A percentile compares a stretch with the other conserved stretches of the same genome.
These are phyloP conservation scores for Dicranocentrus wangi DNA, from an alignment of 2,888 invertebrate species.

Conservation along the genomic window DNA sequence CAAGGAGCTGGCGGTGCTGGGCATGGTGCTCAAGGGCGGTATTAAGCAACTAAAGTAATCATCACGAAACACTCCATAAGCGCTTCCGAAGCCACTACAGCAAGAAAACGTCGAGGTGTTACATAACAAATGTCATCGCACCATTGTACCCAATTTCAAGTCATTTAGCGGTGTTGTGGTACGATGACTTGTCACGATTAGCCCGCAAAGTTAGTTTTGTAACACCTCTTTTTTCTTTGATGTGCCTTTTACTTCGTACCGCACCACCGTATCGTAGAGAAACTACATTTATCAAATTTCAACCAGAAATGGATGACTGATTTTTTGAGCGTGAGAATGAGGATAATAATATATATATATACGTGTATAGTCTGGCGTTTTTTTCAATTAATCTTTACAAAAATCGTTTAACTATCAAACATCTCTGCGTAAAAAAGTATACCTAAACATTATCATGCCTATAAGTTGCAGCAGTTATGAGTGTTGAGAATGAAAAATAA, in stretches of 20 bases:
- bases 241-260: slow-evolving; percentile 14
- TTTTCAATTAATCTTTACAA: slow-evolving; percentile 27
- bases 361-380: background rate
- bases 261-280: slow-evolving; percentile 7
- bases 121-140: slow-evolving; percentile 23
- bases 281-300: background rate
- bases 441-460: too few species aligned
- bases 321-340: slow-evolving; percentile 52
- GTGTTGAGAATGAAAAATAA: too few species aligned
- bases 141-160: background rate
- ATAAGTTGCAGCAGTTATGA: too few species aligned
- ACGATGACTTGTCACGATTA: slow-evolving; percentile 11
- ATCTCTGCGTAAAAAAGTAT: too few species aligned
- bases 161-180: background rate
- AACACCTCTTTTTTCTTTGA: slow-evolving; percentile 17
- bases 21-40: slow-evolving; percentile 51
- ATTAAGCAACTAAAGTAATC: slow-evolving; percentile 18
- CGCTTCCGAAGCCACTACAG: background rate
- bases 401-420: slow-evolving; percentile 20
- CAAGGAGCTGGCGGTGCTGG: slow-evolving; percentile 27
- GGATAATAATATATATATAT: slow-evolving; percentile 24
- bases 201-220: slow-evolving; percentile 49
- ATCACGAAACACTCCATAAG: background rate
- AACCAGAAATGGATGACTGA: slow-evolving; percentile 49
- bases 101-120: background rate